Percentiles rank a stretch among this genome's conserved stretches.
These are phyloP conservation scores for Astropecten irregularis DNA, from an alignment of 53 echinoderm and acorn worm species.

Conservation along the genomic window DNA sequence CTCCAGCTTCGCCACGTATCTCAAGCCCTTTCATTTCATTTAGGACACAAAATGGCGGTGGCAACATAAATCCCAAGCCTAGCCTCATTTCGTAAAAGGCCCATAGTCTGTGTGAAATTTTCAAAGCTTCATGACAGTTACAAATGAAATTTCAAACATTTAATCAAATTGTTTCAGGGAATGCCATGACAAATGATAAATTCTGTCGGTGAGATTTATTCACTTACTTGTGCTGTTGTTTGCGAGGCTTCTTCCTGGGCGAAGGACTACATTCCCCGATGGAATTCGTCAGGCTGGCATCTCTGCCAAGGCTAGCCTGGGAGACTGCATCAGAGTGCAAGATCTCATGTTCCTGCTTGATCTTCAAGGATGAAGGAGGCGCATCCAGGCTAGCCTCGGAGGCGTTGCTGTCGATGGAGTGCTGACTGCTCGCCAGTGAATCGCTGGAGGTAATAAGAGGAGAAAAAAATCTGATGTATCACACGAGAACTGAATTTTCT, in stretches of 20 bases:
- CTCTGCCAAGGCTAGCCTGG: constrained; percentile 50
- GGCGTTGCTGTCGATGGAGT: constrained; percentile 82
- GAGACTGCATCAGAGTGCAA: constrained; percentile 31
- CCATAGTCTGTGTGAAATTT: too few species aligned
- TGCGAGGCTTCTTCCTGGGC: constrained; percentile 92
- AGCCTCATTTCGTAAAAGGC: too few species aligned
- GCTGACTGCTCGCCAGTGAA: constrained; percentile 85
- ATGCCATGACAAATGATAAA: too few species aligned
- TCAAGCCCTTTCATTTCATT: too few species aligned
- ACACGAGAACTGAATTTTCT: neutral
- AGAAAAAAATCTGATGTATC: neutral
- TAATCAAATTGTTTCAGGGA: too few species aligned
- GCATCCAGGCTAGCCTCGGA: constrained; percentile 86
- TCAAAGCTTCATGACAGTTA: too few species aligned
- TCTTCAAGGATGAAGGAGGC: constrained; percentile 64
- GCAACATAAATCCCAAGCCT: too few species aligned
- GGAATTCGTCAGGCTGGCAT: constrained; percentile 31
- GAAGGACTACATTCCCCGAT: constrained; percentile 80
- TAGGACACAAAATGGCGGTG: too few species aligned
- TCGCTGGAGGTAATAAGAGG: constrained; percentile 73
- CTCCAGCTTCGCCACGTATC: too few species aligned
- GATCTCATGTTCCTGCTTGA: constrained; percentile 83
- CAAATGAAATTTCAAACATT: too few species aligned
- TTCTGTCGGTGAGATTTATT: too few species aligned
- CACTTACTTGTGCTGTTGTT: constrained; percentile 95